Conservation (phyloP, 2,797 vertebrate genomes). For the Pipistrellus pipistrellus region DNA sequence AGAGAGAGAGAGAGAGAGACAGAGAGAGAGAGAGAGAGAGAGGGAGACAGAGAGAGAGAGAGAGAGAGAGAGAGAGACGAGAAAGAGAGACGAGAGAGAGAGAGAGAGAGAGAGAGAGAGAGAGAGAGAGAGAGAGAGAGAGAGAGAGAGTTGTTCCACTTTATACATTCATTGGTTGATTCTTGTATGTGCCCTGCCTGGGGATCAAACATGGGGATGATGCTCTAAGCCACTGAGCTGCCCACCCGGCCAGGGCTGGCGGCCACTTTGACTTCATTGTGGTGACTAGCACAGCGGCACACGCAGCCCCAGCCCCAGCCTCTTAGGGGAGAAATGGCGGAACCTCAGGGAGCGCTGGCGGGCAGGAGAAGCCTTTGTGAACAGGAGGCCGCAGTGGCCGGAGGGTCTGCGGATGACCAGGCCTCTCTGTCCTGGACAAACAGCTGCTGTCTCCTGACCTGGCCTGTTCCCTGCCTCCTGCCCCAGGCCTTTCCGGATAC, state of each 20-base stretch:
- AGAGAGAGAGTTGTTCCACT: background rate
- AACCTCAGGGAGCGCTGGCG: background rate
- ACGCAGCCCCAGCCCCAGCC: background rate
- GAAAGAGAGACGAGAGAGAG: too few species aligned
- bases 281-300: background rate
- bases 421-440: background rate
- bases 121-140: background rate
- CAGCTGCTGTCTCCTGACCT: background rate
- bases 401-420: background rate
- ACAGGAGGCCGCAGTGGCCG: background rate
- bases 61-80: too few species aligned
- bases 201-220: background rate
- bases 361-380: background rate
- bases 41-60: background rate
- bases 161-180: background rate
- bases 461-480: background rate
- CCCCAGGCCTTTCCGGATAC: background rate
- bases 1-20: too few species aligned
- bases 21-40: too few species aligned
- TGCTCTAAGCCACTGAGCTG: background rate
- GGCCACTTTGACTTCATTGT: too few species aligned
- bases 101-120: background rate
- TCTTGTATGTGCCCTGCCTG: background rate
- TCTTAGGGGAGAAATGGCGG: background rate
- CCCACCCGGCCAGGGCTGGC: background rate